Evolutionary conservation across 2,888 invertebrate species (phyloP), one percentile per base, ranked within the genome.

Genomic region (Monoplex corrugatus): DNA sequence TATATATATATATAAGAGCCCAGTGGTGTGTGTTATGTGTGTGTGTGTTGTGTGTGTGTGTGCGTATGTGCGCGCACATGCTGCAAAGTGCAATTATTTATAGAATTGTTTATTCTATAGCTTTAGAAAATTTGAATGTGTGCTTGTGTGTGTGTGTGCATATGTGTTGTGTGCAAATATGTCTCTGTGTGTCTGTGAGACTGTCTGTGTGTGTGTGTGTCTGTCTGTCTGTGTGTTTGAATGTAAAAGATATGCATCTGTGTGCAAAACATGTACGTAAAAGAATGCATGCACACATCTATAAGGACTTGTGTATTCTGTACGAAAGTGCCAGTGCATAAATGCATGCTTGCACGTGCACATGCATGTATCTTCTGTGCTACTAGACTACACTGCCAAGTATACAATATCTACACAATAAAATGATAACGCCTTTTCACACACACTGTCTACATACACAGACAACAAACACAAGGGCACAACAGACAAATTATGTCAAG

Each of bases 41-140:
- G 57, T 57, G 57, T 57, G 57, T 57, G 57, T 57, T 57, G 57
- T 57, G 57, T 57, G 57, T 57, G 57, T 57, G 57, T 57, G 57
- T 57, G 57, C 28, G 57, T 57, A 28, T 57, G 57, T 57, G n/a
- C n/a, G n/a, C n/a, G n/a, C n/a, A n/a, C n/a, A n/a, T n/a, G n/a
- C n/a, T n/a, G n/a, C n/a, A n/a, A n/a, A n/a, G n/a, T n/a, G n/a
- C n/a, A n/a, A n/a, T n/a, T n/a, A n/a, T n/a, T n/a, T n/a, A n/a
- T n/a, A n/a, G n/a, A n/a, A n/a, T n/a, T n/a, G n/a, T n/a, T n/a
- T n/a, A n/a, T n/a, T n/a, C n/a, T n/a, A n/a, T n/a, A n/a, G n/a
- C n/a, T n/a, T n/a, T n/a, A n/a, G n/a, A n/a, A n/a, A n/a, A n/a
- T n/a, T n/a, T n/a, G n/a, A n/a, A n/a, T n/a, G 57, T 57, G 57